Percentiles rank a stretch among this genome's conserved stretches.
Evolutionary conservation across 1,140 invertebrate species (phyloP).

Genomic region (Trachymyrmex cornetzi): DNA sequence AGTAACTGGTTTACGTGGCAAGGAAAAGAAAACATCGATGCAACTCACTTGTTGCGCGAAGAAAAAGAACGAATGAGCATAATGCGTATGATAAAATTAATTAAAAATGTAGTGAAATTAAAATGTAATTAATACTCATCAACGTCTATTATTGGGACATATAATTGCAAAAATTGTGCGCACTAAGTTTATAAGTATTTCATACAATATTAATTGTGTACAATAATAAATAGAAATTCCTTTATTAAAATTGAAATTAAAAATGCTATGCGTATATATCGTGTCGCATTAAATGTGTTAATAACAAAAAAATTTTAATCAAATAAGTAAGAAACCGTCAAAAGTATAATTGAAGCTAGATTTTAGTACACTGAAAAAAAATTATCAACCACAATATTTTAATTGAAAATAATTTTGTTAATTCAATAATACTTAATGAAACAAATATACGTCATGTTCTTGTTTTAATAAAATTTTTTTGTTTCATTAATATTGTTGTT

Average conservation of each 20-base stretch:
- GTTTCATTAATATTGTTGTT: too few species aligned
- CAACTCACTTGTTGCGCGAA: constrained; percentile 29
- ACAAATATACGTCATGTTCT: too few species aligned
- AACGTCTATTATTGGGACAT: not conserved
- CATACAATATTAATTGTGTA: too few species aligned
- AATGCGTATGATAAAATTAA: not conserved
- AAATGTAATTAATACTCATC: not conserved
- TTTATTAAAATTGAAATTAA: not conserved
- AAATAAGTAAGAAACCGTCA: too few species aligned
- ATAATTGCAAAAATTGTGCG: not conserved
- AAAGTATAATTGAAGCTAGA: too few species aligned
- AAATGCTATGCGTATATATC: not conserved
- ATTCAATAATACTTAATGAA: too few species aligned
- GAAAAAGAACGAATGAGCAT: not conserved
- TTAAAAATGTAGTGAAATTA: not conserved
- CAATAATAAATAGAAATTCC: not conserved
- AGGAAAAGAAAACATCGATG: not conserved
- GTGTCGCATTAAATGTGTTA: not conserved
- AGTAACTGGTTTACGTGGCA: not conserved
- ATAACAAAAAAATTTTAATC: not conserved
- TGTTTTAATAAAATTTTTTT: too few species aligned
- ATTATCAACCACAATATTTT: too few species aligned
- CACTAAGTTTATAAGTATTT: too few species aligned
- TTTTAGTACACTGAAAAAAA: too few species aligned
- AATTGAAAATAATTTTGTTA: too few species aligned